Percentiles rank a stretch among this genome's conserved stretches.
Evolutionary conservation across 2,113 vertebrate genomes (phyloP).

Genomic region (Typhlomys cinereus): DNA sequence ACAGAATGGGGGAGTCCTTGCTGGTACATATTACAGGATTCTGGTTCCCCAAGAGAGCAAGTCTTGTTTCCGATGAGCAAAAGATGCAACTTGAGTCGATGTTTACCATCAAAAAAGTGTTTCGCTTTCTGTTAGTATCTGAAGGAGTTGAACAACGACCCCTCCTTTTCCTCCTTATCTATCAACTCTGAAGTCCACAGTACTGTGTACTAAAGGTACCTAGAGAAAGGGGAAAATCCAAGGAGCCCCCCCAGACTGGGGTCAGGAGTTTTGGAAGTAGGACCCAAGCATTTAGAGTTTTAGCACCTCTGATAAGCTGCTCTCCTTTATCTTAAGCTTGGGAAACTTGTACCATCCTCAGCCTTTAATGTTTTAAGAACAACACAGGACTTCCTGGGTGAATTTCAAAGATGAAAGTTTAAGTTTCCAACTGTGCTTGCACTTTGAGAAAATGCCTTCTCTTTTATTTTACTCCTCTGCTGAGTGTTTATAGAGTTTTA

Average conservation of each 20-base stretch:
- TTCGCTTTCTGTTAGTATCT: not conserved
- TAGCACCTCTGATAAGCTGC: not conserved
- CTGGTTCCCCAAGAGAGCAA: not conserved
- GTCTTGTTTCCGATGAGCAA: not conserved
- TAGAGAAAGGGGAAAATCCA: not conserved
- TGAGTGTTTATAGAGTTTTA: slow-evolving; percentile 14
- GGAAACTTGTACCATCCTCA: not conserved
- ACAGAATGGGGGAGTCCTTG: not conserved
- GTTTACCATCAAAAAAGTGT: not conserved
- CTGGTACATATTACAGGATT: not conserved
- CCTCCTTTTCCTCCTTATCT: not conserved
- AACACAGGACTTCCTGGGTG: not conserved
- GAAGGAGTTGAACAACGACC: not conserved
- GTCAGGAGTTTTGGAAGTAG: not conserved
- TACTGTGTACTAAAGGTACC: not conserved
- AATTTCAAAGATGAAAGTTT: not conserved
- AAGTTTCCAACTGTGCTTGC: not conserved
- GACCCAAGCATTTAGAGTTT: not conserved
- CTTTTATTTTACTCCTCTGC: not conserved
- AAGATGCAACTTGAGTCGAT: not conserved
- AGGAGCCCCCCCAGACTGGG: not conserved
- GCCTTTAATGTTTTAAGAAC: not conserved
- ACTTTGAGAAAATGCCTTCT: slow-evolving; percentile 35
- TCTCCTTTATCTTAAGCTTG: not conserved
- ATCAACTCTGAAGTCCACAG: not conserved